phyloP scores from a whole-genome alignment of 2,113 vertebrate species.

The Crotalus horridus region DNA sequence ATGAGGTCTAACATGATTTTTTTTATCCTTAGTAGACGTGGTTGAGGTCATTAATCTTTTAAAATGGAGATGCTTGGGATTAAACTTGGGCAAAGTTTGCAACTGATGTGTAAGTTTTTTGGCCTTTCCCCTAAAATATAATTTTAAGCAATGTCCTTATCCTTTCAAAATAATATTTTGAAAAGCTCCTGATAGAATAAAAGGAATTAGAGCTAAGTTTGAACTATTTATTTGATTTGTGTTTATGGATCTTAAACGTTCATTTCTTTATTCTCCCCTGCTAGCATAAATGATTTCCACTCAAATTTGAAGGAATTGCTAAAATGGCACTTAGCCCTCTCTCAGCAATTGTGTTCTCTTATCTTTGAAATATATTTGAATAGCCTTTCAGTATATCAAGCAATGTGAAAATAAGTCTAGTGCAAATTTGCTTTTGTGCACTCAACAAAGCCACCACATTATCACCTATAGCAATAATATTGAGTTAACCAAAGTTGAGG shows the following conservation, averaged over 20 bases:
- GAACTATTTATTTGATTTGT: neutral
- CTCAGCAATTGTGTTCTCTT: neutral
- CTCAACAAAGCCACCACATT: neutral
- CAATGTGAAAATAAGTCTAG: neutral
- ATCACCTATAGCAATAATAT: neutral
- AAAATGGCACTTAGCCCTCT: neutral
- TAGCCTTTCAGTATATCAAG: neutral
- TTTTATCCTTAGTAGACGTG: neutral
- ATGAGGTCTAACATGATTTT: neutral
- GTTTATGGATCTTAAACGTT: neutral
- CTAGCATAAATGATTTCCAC: neutral
- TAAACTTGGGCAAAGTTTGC: neutral
- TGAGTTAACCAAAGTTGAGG: neutral
- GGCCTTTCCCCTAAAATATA: neutral
- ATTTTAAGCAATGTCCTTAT: neutral
- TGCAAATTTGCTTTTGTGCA: conserved; percentile 13
- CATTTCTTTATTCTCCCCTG: neutral
- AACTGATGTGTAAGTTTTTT: neutral
- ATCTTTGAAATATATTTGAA: conserved; percentile 18
- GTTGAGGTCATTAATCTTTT: neutral
- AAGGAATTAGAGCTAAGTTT: neutral
- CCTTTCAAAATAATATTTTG: neutral
- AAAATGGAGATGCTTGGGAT: neutral
- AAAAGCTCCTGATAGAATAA: neutral
- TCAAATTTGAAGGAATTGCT: neutral